A percentile compares a stretch with the other conserved stretches of the same genome.
Conservation (phyloP, 2,113 vertebrate genomes). For the Antennarius striatus region DNA sequence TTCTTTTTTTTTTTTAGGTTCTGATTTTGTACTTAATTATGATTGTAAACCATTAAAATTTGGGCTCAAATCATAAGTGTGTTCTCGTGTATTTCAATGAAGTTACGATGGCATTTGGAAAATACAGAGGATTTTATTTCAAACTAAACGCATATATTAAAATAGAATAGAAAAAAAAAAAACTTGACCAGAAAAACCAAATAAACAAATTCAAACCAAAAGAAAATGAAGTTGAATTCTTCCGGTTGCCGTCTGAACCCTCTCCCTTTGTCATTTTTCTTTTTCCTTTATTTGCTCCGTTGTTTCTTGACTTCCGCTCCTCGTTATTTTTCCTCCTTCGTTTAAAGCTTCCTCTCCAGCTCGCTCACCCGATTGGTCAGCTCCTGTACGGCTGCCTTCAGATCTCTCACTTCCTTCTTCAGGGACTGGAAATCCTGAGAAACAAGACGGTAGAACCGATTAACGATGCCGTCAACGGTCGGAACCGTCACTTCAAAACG, state of each 20-base stretch:
- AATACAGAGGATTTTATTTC: conserved; percentile 72
- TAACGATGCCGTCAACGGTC: no score
- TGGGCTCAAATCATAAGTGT: neutral
- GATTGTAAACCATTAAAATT: conserved; percentile 29
- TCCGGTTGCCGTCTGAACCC: neutral
- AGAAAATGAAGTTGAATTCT: conserved; percentile 3
- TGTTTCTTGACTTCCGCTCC: conserved; percentile 9
- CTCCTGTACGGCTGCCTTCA: conserved; percentile 79
- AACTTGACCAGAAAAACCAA: conserved; percentile 34
- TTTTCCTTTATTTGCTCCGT: neutral
- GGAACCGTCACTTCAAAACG: neutral
- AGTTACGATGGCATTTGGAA: conserved; percentile 34
- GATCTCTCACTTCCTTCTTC: conserved; percentile 80
- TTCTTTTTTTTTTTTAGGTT: conserved; percentile 9
- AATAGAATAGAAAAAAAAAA: conserved; percentile 27
- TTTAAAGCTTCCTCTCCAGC: conserved; percentile 80
- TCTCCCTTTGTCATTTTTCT: conserved; percentile 41
- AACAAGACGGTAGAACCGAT: neutral
- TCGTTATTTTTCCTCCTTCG: neutral
- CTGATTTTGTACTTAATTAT: conserved; percentile 13
- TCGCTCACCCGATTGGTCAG: conserved; percentile 79
- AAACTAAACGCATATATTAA: conserved; percentile 74
- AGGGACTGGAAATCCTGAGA: conserved; percentile 78
- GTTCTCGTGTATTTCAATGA: conserved; percentile 10
- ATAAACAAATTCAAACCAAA: conserved; percentile 58